Evolutionary conservation across 2,888 invertebrate genomes (phyloP), one percentile per base, ranked within the genome.

Genomic region (Orchesellides sinensis): DNA sequence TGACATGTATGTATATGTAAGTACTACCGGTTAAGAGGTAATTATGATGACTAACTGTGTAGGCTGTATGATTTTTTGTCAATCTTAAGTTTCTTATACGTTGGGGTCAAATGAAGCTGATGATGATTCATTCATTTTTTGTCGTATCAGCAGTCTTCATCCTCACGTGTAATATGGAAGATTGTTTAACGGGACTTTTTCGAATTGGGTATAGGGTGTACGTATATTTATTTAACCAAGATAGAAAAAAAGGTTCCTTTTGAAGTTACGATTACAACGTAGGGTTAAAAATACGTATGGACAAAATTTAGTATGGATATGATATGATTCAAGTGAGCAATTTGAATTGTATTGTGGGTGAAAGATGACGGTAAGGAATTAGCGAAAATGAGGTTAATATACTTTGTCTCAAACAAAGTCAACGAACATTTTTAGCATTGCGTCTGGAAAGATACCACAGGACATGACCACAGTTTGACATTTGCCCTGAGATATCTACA

Each of bases 381-480:
- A 2, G 10, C 2, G 14, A 40, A 40, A 40, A 40, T 40, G 40
- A 40, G 40, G 40, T n/a, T 40, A 40, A 40, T 40, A 40, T 8
- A 40, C 40, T 5, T 40, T 2, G 40, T 40, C 10, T 40, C 4
- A 40, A n/a, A n/a, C n/a, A n/a, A 40, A 40, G 40, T n/a, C 40
- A 40, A 40, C 10, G 40, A 40, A 40, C 40, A n/a, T 40, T 54
- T 19, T 23, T 29, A n/a, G 19, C 12, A 4, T 6, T 49, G 21
- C 12, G 52, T 27, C 69, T 54, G 69, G 69, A 52, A 54, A 69
- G 35, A 19, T 19, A 17, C 14, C 54, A n/a, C n/a, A n/a, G n/a
- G n/a, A n/a, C n/a, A n/a, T n/a, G 32, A 65, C 63, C 63, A 52
- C 49, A 35, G n/a, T 61, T 74, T 74, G 73, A 65, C 73, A 74